Percentiles rank a stretch among this genome's conserved stretches.
phyloP scores from a whole-genome alignment of 2,888 invertebrate species.

The Octonoba sinensis region DNA sequence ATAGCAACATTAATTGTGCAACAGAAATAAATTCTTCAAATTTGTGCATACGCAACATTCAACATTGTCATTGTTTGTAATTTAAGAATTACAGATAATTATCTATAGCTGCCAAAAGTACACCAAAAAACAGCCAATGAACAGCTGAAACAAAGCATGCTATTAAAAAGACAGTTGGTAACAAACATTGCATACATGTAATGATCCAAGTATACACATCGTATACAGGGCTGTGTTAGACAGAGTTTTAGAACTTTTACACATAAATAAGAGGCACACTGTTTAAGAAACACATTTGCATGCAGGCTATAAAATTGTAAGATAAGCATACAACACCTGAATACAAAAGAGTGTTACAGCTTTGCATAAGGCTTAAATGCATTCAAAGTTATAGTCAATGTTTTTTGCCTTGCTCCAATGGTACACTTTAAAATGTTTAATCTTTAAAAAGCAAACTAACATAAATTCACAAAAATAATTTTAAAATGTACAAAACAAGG shows the following conservation, averaged over 20 bases:
- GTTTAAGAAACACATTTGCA: constrained; percentile 26
- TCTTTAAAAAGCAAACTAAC: too few species aligned
- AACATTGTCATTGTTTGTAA: constrained; percentile 55
- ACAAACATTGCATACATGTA: constrained; percentile 52
- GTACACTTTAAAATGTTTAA: too few species aligned
- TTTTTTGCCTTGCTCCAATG: too few species aligned
- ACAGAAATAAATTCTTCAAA: constrained; percentile 53
- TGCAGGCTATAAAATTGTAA: constrained; percentile 29
- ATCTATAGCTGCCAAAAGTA: constrained; percentile 61
- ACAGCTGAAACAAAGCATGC: constrained; percentile 60
- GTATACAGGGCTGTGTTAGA: constrained; percentile 49
- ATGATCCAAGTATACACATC: constrained; percentile 18
- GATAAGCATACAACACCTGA: constrained; percentile 13
- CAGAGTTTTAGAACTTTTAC: constrained; percentile 6
- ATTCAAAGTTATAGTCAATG: too few species aligned
- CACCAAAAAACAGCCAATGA: constrained; percentile 56
- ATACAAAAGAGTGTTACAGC: not conserved
- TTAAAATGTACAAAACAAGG: too few species aligned
- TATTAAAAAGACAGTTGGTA: constrained; percentile 45
- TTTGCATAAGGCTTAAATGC: too few species aligned
- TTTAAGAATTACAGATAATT: constrained; percentile 49
- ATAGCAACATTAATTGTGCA: constrained; percentile 42
- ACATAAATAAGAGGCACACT: constrained; percentile 16
- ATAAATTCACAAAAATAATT: too few species aligned
- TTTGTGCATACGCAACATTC: constrained; percentile 63